Conservation (phyloP, 2,888 invertebrate genomes). For the Dione vanillae region DNA sequence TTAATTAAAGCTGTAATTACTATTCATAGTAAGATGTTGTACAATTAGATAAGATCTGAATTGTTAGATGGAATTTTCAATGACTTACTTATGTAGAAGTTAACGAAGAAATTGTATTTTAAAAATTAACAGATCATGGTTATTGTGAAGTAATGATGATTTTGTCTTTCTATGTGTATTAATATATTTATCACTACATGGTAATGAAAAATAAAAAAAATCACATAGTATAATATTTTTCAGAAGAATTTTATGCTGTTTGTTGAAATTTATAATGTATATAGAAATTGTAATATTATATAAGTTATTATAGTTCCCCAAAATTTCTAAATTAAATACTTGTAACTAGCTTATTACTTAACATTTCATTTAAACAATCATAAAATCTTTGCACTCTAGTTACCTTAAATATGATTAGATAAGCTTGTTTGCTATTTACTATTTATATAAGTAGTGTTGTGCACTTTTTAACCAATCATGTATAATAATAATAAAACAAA, state of each 20-base stretch:
- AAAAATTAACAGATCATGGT: background rate
- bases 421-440: conserved; percentile 48
- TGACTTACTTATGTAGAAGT: conserved; percentile 54
- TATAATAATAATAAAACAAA: background rate
- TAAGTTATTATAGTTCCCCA: conserved; percentile 6
- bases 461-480: background rate
- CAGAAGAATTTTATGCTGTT: too few relatives aligned
- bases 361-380: conserved; percentile 45
- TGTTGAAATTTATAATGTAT: background rate
- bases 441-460: conserved; percentile 42
- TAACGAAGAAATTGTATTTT: conserved; percentile 55
- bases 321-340: background rate
- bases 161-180: background rate
- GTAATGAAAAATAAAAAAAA: background rate
- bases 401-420: conserved; percentile 59
- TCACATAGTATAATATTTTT: too few relatives aligned
- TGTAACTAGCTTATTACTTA: conserved; percentile 12
- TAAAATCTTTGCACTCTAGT: conserved; percentile 67
- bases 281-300: background rate
- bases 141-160: background rate
- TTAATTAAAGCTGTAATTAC: conserved; percentile 11
- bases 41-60: conserved; percentile 58
- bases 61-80: conserved; percentile 64
- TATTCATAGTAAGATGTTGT: conserved; percentile 51
- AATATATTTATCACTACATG: background rate